Percentiles rank a stretch among this genome's conserved stretches.
Conservation (phyloP, 2,113 vertebrate species). For the Smithornis capensis region DNA sequence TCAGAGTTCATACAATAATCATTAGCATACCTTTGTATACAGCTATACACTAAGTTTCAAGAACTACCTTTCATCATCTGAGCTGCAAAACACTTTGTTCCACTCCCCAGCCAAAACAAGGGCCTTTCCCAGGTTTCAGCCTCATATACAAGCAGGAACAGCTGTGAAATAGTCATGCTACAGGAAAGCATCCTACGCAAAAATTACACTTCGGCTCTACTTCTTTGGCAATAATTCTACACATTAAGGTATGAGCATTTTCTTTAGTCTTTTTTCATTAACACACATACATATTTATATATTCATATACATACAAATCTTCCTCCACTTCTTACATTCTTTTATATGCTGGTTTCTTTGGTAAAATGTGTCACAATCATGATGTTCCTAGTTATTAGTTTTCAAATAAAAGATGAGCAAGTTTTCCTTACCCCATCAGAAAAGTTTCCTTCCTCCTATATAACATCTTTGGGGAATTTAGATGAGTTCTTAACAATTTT, state of each 20-base stretch:
- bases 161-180: not conserved
- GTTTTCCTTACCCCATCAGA: not conserved
- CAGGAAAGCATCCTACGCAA: not conserved
- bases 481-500: not conserved
- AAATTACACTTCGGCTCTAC: not conserved
- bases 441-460: not conserved
- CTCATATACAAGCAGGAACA: not conserved
- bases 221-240: not conserved
- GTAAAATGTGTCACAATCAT: not conserved
- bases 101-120: not conserved
- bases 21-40: not conserved
- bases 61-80: not conserved
- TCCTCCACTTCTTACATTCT: not conserved
- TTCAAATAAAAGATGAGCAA: not conserved
- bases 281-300: not conserved
- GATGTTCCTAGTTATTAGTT: not conserved
- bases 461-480: not conserved
- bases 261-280: not conserved
- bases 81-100: not conserved
- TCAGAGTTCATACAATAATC: not conserved
- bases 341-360: not conserved
- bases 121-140: not conserved
- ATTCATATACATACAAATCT: fast-evolving
- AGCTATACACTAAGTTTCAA: not conserved
- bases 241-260: not conserved